Evolutionary conservation across 2,113 vertebrate genomes (phyloP).

Genomic region (Podarcis raffonei): DNA sequence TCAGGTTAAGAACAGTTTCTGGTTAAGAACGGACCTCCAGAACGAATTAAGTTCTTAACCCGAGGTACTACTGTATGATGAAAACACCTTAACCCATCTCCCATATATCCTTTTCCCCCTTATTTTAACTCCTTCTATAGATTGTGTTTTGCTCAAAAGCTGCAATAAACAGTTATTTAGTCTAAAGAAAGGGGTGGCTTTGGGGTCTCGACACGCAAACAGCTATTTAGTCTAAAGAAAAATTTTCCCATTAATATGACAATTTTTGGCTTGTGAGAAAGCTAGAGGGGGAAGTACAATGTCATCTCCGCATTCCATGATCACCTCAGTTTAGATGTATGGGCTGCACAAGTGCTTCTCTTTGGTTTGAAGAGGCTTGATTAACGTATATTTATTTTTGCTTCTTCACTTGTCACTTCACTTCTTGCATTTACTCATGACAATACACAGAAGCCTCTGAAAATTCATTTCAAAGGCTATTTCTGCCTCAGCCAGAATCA

Average conservation of each 20-base stretch:
- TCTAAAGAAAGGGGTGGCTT: neutral
- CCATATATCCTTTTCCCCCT: too few species aligned
- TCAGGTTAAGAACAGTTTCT: too few species aligned
- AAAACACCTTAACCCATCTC: neutral
- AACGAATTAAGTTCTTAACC: too few species aligned
- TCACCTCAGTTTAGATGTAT: slow-evolving; percentile 13
- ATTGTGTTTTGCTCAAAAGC: neutral
- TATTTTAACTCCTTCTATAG: neutral
- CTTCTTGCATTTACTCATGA: slow-evolving; percentile 19
- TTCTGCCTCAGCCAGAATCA: slow-evolving; percentile 31
- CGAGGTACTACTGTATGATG: too few species aligned
- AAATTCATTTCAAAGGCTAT: neutral
- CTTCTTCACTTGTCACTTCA: slow-evolving; percentile 10
- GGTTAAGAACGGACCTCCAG: too few species aligned
- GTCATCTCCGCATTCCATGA: neutral
- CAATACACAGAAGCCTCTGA: slow-evolving; percentile 3
- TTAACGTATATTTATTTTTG: neutral
- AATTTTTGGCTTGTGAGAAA: slow-evolving; percentile 1
- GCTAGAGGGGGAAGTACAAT: neutral
- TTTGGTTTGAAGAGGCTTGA: neutral
- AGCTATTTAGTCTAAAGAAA: neutral
- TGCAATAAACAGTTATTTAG: too few species aligned
- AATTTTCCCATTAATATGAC: neutral
- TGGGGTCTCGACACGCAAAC: too few species aligned
- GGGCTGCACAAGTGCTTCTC: neutral